Percentiles rank a stretch among this genome's conserved stretches.
Conservation (phyloP, 2,113 vertebrate genomes). For the Choloepus hoffmanni region DNA sequence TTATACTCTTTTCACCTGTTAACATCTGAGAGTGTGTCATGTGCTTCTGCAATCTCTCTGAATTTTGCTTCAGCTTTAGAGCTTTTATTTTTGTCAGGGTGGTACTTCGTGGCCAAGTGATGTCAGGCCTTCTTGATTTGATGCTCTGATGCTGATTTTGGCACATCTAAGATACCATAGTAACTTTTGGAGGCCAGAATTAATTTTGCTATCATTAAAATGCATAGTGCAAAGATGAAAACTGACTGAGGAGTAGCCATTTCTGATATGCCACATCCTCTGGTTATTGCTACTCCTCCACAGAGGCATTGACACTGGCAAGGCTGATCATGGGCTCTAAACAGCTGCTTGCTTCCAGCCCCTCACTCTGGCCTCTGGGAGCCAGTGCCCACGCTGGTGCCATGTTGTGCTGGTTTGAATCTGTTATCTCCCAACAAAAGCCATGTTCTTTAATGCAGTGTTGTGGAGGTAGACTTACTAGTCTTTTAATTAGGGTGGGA, state of each 20-base stretch:
- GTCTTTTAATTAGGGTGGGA: too few relatives aligned
- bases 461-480: too few relatives aligned
- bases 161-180: slow-evolving; percentile 96
- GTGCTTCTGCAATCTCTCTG: slow-evolving; percentile 97
- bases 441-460: too few relatives aligned
- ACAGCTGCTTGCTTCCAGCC: too few relatives aligned
- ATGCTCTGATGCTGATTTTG: slow-evolving; percentile 94
- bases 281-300: too few relatives aligned
- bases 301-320: too few relatives aligned
- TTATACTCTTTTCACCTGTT: slow-evolving; percentile 94
- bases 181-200: slow-evolving; percentile 95
- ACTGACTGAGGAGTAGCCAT: slow-evolving; percentile 94
- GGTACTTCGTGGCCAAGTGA: slow-evolving; percentile 96
- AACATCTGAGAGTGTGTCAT: slow-evolving; percentile 95
- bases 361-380: too few relatives aligned
- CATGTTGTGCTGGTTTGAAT: too few relatives aligned
- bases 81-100: slow-evolving; percentile 97
- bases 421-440: too few relatives aligned
- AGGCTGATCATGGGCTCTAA: too few relatives aligned
- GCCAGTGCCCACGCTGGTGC: too few relatives aligned
- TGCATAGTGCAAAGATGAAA: slow-evolving; percentile 92
- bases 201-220: slow-evolving; percentile 96
- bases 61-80: slow-evolving; percentile 96
- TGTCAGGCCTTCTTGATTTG: slow-evolving; percentile 99
- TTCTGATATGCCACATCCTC: slow-evolving; percentile 70